phyloP scores from a whole-genome alignment of 2,888 invertebrate genomes.

The Pherbina coryleti region DNA sequence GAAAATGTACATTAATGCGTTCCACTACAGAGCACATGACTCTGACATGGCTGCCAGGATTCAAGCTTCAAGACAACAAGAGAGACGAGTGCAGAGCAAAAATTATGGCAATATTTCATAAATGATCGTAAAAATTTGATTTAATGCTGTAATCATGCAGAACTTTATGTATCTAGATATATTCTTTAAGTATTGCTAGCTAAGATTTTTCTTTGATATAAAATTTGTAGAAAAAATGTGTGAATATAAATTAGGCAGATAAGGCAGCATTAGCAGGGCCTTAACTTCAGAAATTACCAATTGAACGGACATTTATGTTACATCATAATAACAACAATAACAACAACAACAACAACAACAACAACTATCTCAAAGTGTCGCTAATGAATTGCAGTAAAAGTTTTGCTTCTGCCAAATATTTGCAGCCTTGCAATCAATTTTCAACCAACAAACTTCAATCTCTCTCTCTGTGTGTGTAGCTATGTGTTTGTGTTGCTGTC shows the following conservation, averaged over 20 bases:
- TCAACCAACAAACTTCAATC: background rate
- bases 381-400: constrained; percentile 1
- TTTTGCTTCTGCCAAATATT: background rate
- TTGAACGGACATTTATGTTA: too few species aligned
- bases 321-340: background rate
- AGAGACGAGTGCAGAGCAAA: background rate
- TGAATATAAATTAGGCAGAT: too few species aligned
- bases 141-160: constrained; percentile 1
- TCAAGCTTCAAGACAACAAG: background rate
- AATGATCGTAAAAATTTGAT: constrained; percentile 5
- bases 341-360: background rate
- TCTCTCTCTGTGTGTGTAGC: too few species aligned
- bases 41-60: background rate
- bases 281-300: too few species aligned
- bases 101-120: constrained; percentile 20
- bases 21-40: constrained; percentile 30
- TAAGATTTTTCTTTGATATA: too few species aligned
- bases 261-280: too few species aligned
- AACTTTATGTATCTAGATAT: background rate
- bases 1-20: constrained; percentile 31
- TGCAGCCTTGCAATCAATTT: constrained; percentile 7
- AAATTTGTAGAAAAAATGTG: too few species aligned
- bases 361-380: background rate
- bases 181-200: too few species aligned
- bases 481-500: background rate